Percentiles rank a stretch among this genome's conserved stretches.
These are phyloP conservation scores for Dallia pectoralis DNA, from an alignment of 2,797 vertebrate genomes.

Conservation along the genomic window DNA sequence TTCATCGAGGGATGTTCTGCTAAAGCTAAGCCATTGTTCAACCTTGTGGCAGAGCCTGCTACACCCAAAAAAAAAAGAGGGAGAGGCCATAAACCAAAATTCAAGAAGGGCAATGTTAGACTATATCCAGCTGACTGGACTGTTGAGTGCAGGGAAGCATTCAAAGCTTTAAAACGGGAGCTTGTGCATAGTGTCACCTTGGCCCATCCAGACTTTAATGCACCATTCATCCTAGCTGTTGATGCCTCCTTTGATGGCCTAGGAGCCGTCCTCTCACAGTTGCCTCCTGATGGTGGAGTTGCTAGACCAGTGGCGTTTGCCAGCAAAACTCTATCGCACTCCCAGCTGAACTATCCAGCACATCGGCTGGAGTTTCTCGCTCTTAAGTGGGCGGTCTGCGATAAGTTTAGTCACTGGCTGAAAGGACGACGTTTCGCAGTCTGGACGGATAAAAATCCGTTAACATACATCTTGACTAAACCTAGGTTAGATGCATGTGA, in stretches of 20 bases:
- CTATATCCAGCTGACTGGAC: conserved; percentile 13
- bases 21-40: conserved; percentile 11
- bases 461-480: too few species aligned
- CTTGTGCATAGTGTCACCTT: not conserved
- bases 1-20: conserved; percentile 20
- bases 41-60: not conserved
- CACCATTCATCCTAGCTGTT: conserved; percentile 2
- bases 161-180: conserved; percentile 7
- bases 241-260: conserved; percentile 3
- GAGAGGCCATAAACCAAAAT: not conserved
- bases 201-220: conserved; percentile 9
- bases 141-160: not conserved
- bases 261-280: conserved; percentile 6
- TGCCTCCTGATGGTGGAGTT: conserved; percentile 14
- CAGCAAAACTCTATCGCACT: not conserved
- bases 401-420: too few species aligned
- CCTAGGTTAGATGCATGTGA: too few species aligned
- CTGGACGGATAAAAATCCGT: too few species aligned
- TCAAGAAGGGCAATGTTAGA: conserved; percentile 1
- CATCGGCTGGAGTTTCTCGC: too few species aligned
- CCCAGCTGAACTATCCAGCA: not conserved
- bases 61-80: not conserved
- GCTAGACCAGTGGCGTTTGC: not conserved
- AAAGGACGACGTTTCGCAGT: too few species aligned
- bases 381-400: not conserved